phyloP scores from a whole-genome alignment of 2,888 invertebrate species.

The Tanypteryx hageni region DNA sequence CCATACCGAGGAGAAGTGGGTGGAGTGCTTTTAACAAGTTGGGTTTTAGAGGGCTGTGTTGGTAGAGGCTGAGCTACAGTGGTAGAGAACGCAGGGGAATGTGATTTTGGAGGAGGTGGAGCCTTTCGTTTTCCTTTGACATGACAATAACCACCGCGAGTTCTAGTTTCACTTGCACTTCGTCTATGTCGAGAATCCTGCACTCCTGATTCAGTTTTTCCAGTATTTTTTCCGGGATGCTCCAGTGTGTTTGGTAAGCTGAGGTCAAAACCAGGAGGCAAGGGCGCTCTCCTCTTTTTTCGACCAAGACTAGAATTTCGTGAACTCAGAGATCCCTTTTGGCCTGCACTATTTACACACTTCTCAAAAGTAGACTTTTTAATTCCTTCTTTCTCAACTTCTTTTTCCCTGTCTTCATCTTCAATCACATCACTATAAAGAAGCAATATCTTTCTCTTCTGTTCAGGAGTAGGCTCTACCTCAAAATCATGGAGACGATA shows the following conservation, averaged over 20 bases:
- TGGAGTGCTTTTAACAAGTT: slow-evolving; percentile 34
- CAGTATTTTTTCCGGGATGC: slow-evolving; percentile 55
- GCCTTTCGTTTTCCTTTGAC: slow-evolving; percentile 87
- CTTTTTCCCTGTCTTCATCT: slow-evolving; percentile 47
- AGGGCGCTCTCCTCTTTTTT: slow-evolving; percentile 70
- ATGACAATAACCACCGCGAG: slow-evolving; percentile 79
- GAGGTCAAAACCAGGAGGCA: slow-evolving; percentile 69
- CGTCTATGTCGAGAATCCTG: slow-evolving; percentile 75
- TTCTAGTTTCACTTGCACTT: slow-evolving; percentile 81
- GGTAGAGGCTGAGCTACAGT: slow-evolving; percentile 67
- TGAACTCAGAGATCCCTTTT: slow-evolving; percentile 32
- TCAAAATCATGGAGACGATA: slow-evolving; percentile 74
- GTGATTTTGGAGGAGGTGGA: slow-evolving; percentile 80
- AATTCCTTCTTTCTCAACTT: slow-evolving; percentile 31
- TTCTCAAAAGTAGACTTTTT: slow-evolving; percentile 3
- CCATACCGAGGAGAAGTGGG: slow-evolving; percentile 65
- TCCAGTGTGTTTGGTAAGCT: slow-evolving; percentile 70
- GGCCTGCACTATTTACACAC: slow-evolving; percentile 2
- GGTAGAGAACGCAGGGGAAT: slow-evolving; percentile 40
- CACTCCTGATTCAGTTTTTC: slow-evolving; percentile 21
- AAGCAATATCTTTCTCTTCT: slow-evolving; percentile 24
- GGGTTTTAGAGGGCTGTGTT: slow-evolving; percentile 19
- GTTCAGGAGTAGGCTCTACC: slow-evolving; percentile 48
- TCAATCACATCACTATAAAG: slow-evolving; percentile 49
- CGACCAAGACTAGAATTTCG: slow-evolving; percentile 68